Base-by-base conservation (phyloP, 2,113 vertebrate genomes). In the Panthera tigris region DNA sequence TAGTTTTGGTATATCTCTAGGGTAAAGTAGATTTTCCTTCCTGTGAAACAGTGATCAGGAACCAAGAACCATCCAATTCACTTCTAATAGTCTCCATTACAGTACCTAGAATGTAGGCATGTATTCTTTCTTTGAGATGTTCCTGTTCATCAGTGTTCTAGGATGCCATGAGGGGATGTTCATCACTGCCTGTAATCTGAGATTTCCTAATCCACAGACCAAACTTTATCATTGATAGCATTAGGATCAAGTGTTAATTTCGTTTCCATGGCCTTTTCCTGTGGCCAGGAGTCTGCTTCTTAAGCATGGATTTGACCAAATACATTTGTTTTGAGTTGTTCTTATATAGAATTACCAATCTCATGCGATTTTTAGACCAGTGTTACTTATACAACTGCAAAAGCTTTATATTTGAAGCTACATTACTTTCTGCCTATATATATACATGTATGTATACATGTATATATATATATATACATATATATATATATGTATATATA, bases 311-410 rank as follows among this genome's bases (percentile, higher is more conserved):
- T 78, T 61, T 71, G 52, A 65, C 31, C 25, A 76, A 81, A 57
- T 74, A 78, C 23, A 19, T 92, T 87, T 50, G 48, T 78, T 96
- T 52, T 57, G 33, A 48, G 13, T 78, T 89, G 88, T 27, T 52
- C 15, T 71, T 18, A 29, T 63, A 27, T 6, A 68, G 1, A 80
- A 66, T 48, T 66, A 57, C 45, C 79, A 45, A 50, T 78, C 69
- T 69, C 39, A 50, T 41, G 1, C 6, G 5, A 41, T 41, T 63
- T 87, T 92, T 29, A 25, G 45, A 57, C 5, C 18, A 93, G 29
- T 4, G 45, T 41, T 45, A 80, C 9, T 78, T 80, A 36, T 3
- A 91, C 1, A 80, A 71, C 36, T 15, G 1, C 29, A 15, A 52
- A 85, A 25, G 1, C 27, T 94, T 89, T 66, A 69, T 63, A 78